Percentiles rank a stretch among this genome's conserved stretches.
These are phyloP conservation scores for Drosophila eugracilis DNA, from an alignment of 1,140 invertebrate genomes.

Conservation along the genomic window DNA sequence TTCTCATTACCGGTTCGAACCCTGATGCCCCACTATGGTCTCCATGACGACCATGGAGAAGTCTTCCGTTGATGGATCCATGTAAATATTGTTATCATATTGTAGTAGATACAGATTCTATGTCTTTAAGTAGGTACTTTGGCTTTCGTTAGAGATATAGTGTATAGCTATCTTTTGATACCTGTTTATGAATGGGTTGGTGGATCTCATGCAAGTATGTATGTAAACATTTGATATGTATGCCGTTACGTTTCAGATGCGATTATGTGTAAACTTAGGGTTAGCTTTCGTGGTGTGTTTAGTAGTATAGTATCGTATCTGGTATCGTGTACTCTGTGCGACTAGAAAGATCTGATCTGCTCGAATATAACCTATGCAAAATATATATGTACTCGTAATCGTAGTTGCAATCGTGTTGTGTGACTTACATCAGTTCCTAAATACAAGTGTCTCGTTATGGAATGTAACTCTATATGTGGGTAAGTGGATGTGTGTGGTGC, in stretches of 20 bases:
- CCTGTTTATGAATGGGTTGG: slow-evolving; percentile 45
- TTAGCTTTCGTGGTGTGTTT: slow-evolving; percentile 19
- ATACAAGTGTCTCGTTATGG: slow-evolving; percentile 36
- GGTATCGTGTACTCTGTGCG: slow-evolving; percentile 31
- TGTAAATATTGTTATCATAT: slow-evolving; percentile 55
- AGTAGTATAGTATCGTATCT: slow-evolving; percentile 5
- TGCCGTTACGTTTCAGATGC: slow-evolving; percentile 75
- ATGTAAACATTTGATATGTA: slow-evolving; percentile 79
- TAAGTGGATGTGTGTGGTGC: slow-evolving; percentile 20
- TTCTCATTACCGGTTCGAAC: background rate
- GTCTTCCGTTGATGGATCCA: slow-evolving; percentile 50
- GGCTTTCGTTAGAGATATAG: slow-evolving; percentile 71
- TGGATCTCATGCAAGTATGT: slow-evolving; percentile 62
- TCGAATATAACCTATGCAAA: slow-evolving; percentile 63
- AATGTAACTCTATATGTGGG: slow-evolving; percentile 40
- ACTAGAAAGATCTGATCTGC: slow-evolving; percentile 36
- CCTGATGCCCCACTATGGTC: slow-evolving; percentile 35
- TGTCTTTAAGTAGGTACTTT: slow-evolving; percentile 79
- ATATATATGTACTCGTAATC: slow-evolving; percentile 72
- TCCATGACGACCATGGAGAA: slow-evolving; percentile 21
- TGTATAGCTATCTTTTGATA: slow-evolving; percentile 46
- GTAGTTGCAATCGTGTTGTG: slow-evolving; percentile 46
- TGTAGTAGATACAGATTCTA: slow-evolving; percentile 66
- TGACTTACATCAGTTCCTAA: slow-evolving; percentile 66
- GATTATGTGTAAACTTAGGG: slow-evolving; percentile 48